A percentile compares a stretch with the other conserved stretches of the same genome.
phyloP scores from a whole-genome alignment of 2,113 vertebrate species.

The Pygoscelis adeliae region DNA sequence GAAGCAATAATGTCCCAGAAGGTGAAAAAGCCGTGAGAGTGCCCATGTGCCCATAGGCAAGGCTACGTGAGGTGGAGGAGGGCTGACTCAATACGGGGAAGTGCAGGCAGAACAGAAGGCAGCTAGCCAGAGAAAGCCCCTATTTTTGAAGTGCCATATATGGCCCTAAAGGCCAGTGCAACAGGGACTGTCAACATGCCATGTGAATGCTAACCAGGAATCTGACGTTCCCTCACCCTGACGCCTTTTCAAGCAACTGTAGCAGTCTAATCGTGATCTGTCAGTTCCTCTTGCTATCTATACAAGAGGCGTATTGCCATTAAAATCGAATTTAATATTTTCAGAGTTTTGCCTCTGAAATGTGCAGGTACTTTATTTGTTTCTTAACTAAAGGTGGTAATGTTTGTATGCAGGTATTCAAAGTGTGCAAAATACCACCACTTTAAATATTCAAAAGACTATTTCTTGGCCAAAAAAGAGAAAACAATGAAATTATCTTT shows the following conservation, averaged over 20 bases:
- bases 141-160: rapidly evolving
- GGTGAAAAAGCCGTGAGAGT: background rate
- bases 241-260: background rate
- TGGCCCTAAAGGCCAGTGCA: background rate
- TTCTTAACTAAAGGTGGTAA: background rate
- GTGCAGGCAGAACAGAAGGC: background rate
- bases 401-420: background rate
- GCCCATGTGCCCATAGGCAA: rapidly evolving
- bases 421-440: background rate
- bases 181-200: background rate
- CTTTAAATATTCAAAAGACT: background rate
- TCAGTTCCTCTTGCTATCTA: background rate
- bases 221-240: rapidly evolving
- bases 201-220: background rate
- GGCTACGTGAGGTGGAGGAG: background rate
- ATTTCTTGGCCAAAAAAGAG: background rate
- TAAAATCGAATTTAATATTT: background rate
- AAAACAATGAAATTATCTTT: background rate
- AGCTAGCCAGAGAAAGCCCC: background rate
- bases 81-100: background rate
- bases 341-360: background rate
- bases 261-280: background rate
- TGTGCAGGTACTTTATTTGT: background rate
- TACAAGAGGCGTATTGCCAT: background rate
- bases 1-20: background rate